Base-by-base conservation (phyloP, 2,113 vertebrate species). In the Thymallus thymallus region DNA sequence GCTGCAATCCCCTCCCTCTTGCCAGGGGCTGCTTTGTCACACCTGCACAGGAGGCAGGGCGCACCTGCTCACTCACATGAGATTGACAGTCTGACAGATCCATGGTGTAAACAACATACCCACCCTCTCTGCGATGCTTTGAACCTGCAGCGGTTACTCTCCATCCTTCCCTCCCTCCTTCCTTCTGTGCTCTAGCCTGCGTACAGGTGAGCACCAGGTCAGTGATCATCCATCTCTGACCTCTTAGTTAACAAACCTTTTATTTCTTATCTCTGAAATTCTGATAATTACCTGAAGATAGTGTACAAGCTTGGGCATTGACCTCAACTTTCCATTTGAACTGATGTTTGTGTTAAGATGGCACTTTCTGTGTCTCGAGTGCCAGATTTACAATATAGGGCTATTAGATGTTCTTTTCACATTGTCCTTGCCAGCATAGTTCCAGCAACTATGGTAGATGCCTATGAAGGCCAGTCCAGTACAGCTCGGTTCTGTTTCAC, bases 51-150 rank as follows among this genome's bases (percentile, higher is more conserved):
- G 22, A 58, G 74, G 64, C 48, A 16, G n/a, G 7, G 20, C 80
- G 64, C 79, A 72, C 81, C 79, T 84, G 82, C 24, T 62, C 32
- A 9, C 69, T 60, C 16, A 48, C 29, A 68, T 22, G 35, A 79
- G 29, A 68, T 32, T 13, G 46, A 24, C 69, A 26, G 60, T 76
- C 81, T 76, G 65, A 22, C 65, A 30, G 58, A 29, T 63, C 22
- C 22, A 14, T 26, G 58, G 60, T n/a, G 7, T 81, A n/a, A n/a
- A n/a, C n/a, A n/a, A n/a, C 71, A 22, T 20, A 10, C n/a, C 1
- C 51, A 51, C 32, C 10, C 68, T 55, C 68, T 64, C 55, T 80
- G 20, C 77, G 81, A 80, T 72, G 68, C 41, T 61, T 26, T 41
- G 20, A 72, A 66, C 76, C 1, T 61, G 6, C 22, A 10, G 20